These are phyloP conservation scores for Spilogale gracilis DNA, from an alignment of 2,113 vertebrate genomes.

Conservation along the genomic window DNA sequence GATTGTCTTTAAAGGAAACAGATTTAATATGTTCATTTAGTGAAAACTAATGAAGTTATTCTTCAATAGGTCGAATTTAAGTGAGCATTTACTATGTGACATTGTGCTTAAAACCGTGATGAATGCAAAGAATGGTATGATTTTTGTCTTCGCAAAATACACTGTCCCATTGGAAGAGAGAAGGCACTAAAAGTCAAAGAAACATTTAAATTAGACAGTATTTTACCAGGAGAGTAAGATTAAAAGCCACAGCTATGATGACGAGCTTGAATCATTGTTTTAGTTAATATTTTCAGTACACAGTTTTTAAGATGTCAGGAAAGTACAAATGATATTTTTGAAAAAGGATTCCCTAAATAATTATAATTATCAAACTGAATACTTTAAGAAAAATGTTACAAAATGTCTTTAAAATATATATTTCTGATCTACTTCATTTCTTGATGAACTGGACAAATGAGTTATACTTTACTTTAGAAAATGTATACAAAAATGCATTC, in stretches of 20 bases:
- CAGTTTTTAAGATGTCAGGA: not conserved
- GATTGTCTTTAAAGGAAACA: not conserved
- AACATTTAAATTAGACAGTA: not conserved
- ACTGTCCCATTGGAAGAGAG: not conserved
- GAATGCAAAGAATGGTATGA: not conserved
- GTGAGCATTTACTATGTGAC: not conserved
- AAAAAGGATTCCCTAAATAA: not conserved
- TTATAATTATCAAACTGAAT: not conserved
- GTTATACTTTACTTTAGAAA: not conserved
- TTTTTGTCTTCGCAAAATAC: not conserved
- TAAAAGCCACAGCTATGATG: not conserved
- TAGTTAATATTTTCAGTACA: conserved; percentile 2
- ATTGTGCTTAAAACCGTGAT: not conserved
- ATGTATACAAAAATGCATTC: not conserved
- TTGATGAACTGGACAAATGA: not conserved
- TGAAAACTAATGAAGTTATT: not conserved
- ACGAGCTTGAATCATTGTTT: not conserved
- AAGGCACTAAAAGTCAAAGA: not conserved
- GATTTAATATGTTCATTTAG: not conserved
- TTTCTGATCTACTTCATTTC: not conserved
- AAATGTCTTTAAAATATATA: not conserved
- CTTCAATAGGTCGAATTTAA: not conserved
- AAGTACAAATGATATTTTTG: not conserved
- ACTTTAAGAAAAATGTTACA: not conserved
- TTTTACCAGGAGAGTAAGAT: not conserved